Percentiles rank a stretch among this genome's conserved stretches.
phyloP scores from a whole-genome alignment of 2,888 invertebrate genomes.

The Pollenia griseotomentosa region DNA sequence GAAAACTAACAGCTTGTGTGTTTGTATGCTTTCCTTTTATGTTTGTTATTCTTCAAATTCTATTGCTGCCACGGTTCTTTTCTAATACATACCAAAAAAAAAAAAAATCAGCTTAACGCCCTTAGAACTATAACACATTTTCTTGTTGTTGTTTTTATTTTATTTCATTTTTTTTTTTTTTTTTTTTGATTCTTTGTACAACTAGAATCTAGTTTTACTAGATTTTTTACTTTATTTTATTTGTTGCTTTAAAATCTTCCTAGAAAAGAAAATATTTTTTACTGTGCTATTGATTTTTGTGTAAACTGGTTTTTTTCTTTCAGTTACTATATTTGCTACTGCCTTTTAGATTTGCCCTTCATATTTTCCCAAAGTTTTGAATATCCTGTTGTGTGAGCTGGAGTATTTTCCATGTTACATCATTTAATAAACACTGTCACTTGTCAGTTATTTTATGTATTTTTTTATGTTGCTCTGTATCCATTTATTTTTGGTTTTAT shows the following conservation, averaged over 20 bases:
- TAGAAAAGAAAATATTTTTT: too few relatives aligned
- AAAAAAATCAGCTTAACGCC: conserved; percentile 20
- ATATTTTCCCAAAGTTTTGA: conserved; percentile 11
- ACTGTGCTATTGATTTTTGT: conserved; percentile 56
- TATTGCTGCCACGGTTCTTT: background rate
- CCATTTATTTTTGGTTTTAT: background rate
- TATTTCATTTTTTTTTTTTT: background rate
- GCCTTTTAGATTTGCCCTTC: conserved; percentile 13
- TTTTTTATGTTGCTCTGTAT: conserved; percentile 21
- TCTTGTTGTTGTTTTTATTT: background rate
- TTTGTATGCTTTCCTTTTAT: background rate
- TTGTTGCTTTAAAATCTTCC: too few relatives aligned
- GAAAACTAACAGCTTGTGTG: background rate
- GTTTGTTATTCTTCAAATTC: conserved; percentile 46
- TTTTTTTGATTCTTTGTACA: too few relatives aligned
- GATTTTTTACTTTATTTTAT: too few relatives aligned
- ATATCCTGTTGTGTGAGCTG: conserved; percentile 16
- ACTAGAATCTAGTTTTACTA: too few relatives aligned
- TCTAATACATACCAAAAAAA: background rate
- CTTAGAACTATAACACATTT: conserved; percentile 39
- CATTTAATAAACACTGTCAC: conserved; percentile 73
- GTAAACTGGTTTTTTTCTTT: conserved; percentile 1
- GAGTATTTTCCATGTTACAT: conserved; percentile 50
- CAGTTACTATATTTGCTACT: background rate
- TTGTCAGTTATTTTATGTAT: conserved; percentile 64